Percentiles rank a stretch among this genome's conserved stretches.
Conservation (phyloP, 2,888 invertebrate genomes). For the Coleophora flavipennella region DNA sequence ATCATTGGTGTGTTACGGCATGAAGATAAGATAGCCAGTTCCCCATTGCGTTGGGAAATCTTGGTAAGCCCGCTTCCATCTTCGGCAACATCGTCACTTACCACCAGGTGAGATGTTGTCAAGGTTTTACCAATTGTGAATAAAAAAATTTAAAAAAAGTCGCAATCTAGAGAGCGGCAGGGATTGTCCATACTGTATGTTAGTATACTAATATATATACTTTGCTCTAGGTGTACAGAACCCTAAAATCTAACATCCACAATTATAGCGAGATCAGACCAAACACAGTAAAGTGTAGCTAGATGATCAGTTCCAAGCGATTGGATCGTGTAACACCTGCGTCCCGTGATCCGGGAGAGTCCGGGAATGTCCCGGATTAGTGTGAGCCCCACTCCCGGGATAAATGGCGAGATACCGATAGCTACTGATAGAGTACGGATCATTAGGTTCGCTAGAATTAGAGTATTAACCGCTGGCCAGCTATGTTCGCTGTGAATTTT, state of each 20-base stretch:
- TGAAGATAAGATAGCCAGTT: too few species aligned
- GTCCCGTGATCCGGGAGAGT: slow-evolving; percentile 41
- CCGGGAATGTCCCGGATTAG: slow-evolving; percentile 14
- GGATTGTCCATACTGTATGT: too few species aligned
- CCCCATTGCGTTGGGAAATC: too few species aligned
- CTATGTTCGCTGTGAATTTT: slow-evolving; percentile 5
- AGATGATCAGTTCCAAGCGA: slow-evolving; percentile 41
- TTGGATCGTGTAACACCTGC: slow-evolving; percentile 36
- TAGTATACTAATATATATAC: too few species aligned
- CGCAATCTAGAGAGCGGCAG: too few species aligned
- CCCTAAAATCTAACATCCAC: slow-evolving; percentile 5
- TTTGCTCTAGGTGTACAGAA: too few species aligned
- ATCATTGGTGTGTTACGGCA: too few species aligned
- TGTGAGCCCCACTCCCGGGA: slow-evolving; percentile 32
- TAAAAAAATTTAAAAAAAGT: too few species aligned
- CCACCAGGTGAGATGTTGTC: too few species aligned
- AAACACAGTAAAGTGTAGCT: slow-evolving; percentile 24
- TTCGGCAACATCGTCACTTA: too few species aligned
- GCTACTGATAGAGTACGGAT: slow-evolving; percentile 40
- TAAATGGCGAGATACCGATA: slow-evolving; percentile 41
- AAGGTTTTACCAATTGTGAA: too few species aligned
- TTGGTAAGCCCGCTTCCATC: too few species aligned
- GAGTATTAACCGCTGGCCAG: slow-evolving; percentile 16
- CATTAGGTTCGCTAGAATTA: slow-evolving; percentile 43
- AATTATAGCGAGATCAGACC: slow-evolving; percentile 6